Conservation (phyloP, 1,140 invertebrate species). For the Microplitis demolitor region DNA sequence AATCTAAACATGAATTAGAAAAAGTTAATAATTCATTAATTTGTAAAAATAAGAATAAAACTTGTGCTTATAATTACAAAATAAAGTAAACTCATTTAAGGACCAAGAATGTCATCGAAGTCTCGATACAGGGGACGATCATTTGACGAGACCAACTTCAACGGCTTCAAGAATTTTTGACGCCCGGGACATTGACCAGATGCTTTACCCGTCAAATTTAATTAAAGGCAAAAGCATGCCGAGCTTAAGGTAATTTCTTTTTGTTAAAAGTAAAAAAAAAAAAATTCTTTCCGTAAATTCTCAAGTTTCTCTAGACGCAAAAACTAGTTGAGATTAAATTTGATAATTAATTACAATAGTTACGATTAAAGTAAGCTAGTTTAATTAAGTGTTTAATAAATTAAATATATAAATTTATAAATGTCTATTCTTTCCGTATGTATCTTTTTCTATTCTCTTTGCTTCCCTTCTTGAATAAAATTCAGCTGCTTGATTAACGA, state of each 20-base stretch:
- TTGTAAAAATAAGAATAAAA: conserved; percentile 1
- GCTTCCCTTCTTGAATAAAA: conserved; percentile 65
- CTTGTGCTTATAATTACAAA: conserved; percentile 39
- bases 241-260: conserved; percentile 77
- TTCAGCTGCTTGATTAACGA: conserved; percentile 86
- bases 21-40: conserved; percentile 46
- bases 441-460: conserved; percentile 57
- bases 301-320: too few relatives aligned
- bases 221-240: conserved; percentile 96
- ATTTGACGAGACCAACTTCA: conserved; percentile 69
- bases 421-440: conserved; percentile 59
- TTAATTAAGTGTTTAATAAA: conserved; percentile 21
- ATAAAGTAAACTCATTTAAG: conserved; percentile 6
- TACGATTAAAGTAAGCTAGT: conserved; percentile 22
- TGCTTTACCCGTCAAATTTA: conserved; percentile 69
- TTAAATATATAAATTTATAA: conserved; percentile 36
- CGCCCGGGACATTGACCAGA: conserved; percentile 52
- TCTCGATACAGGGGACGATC: conserved; percentile 77
- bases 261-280: too few relatives aligned
- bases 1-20: conserved; percentile 65
- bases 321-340: too few relatives aligned
- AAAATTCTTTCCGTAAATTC: too few relatives aligned
- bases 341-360: background rate
- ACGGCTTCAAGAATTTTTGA: conserved; percentile 68
- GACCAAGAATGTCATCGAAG: conserved; percentile 77